Conservation (phyloP, 2,113 vertebrate genomes). For the Austrofundulus limnaeus region DNA sequence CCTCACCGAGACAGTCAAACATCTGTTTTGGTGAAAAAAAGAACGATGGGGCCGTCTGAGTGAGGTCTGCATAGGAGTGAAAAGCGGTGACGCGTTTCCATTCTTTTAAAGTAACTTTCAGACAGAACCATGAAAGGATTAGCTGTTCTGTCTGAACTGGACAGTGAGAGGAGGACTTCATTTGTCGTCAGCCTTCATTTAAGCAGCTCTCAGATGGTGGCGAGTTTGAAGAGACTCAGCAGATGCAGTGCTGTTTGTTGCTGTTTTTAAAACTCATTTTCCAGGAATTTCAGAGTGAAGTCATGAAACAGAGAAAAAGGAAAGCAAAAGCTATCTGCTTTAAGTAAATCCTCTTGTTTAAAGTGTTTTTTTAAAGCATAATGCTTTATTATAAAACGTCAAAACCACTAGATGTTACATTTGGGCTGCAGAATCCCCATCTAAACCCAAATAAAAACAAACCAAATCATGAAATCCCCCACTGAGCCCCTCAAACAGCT, state of each 20-base stretch:
- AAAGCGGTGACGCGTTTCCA: too few relatives aligned
- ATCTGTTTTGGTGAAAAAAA: too few relatives aligned
- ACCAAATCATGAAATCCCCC: neutral
- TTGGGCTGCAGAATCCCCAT: neutral
- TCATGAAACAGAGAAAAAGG: neutral
- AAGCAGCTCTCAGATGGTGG: neutral
- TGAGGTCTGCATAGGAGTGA: neutral
- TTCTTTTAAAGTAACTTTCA: neutral
- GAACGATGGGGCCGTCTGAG: too few relatives aligned
- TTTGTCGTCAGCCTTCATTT: neutral
- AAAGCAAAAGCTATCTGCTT: too few relatives aligned
- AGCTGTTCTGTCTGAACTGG: neutral
- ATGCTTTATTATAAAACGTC: neutral
- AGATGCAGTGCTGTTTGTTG: neutral
- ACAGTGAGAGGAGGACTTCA: neutral
- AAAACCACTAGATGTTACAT: neutral
- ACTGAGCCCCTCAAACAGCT: neutral
- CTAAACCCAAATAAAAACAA: neutral
- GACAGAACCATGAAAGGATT: neutral
- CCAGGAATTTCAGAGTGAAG: neutral
- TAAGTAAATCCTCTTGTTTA: too few relatives aligned
- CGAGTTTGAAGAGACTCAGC: neutral
- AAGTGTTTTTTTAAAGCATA: neutral
- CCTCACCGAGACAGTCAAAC: too few relatives aligned
- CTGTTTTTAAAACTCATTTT: neutral